Evolutionary conservation across 2,888 invertebrate genomes (phyloP).

Genomic region (Epistrophella euchroma): DNA sequence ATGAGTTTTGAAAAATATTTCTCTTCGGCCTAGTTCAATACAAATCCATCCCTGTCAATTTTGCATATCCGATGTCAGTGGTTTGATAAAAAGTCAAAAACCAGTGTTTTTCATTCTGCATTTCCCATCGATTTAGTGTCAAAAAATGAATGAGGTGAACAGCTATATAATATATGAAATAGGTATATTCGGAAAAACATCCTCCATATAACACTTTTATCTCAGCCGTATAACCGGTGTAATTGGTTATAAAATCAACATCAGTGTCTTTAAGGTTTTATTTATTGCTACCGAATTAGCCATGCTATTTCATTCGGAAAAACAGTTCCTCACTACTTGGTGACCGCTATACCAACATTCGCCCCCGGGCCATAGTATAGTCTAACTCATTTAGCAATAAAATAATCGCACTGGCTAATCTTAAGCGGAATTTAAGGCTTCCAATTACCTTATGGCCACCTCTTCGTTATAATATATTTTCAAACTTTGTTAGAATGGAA

Average conservation of each 20-base stretch:
- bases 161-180: constrained; percentile 10
- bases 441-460: constrained; percentile 65
- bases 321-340: constrained; percentile 25
- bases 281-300: constrained; percentile 55
- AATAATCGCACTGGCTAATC: constrained; percentile 67
- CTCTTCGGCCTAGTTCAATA: neutral
- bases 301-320: constrained; percentile 53
- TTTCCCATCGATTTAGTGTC: constrained; percentile 73
- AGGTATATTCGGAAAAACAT: constrained; percentile 54
- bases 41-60: neutral
- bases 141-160: constrained; percentile 55
- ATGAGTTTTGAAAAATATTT: neutral
- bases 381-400: constrained; percentile 48
- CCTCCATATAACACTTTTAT: constrained; percentile 40
- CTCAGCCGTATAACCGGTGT: constrained; percentile 42
- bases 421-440: constrained; percentile 70
- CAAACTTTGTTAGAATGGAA: constrained; percentile 56
- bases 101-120: constrained; percentile 58
- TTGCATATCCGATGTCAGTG: constrained; percentile 49
- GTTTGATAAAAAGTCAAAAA: constrained; percentile 2
- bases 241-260: constrained; percentile 47
- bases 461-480: constrained; percentile 36
- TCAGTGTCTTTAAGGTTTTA: constrained; percentile 41
- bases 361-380: constrained; percentile 2
- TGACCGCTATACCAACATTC: constrained; percentile 25